Percentiles rank a stretch among this genome's conserved stretches.
phyloP scores from a whole-genome alignment of 2,113 vertebrate genomes.

The Tenrec ecaudatus region DNA sequence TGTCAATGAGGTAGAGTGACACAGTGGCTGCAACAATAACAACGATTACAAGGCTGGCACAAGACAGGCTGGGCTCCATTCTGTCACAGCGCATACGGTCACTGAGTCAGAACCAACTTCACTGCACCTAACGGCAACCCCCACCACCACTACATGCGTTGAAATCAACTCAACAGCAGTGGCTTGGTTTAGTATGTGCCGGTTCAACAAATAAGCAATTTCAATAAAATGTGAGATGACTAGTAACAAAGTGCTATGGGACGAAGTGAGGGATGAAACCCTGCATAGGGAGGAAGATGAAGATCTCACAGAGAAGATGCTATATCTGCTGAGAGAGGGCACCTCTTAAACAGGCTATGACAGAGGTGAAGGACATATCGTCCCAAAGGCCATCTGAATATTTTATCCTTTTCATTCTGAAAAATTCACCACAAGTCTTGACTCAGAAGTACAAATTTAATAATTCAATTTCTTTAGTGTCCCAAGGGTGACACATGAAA shows the following conservation, averaged over 20 bases:
- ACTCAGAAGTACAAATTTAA: not conserved
- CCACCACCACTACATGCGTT: too few species aligned
- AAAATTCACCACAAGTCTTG: not conserved
- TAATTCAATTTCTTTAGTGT: not conserved
- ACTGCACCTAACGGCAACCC: too few species aligned
- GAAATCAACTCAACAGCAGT: too few species aligned
- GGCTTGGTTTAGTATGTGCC: not conserved
- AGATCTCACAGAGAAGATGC: not conserved
- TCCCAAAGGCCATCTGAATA: not conserved
- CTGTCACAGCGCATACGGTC: too few species aligned
- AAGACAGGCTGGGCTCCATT: too few species aligned
- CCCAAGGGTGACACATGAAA: not conserved
- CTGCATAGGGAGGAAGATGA: accelerated
- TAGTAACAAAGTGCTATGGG: not conserved
- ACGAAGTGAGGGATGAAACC: not conserved
- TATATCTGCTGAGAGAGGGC: not conserved
- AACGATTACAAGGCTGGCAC: too few species aligned
- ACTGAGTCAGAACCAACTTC: too few species aligned
- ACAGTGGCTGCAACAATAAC: too few species aligned
- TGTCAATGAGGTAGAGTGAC: too few species aligned
- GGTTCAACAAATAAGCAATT: not conserved
- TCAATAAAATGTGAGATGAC: not conserved
- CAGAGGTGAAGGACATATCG: not conserved
- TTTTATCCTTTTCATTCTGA: not conserved
- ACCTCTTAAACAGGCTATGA: not conserved